Conservation (phyloP, 2,888 invertebrate genomes). For the Sicus ferrugineus region DNA sequence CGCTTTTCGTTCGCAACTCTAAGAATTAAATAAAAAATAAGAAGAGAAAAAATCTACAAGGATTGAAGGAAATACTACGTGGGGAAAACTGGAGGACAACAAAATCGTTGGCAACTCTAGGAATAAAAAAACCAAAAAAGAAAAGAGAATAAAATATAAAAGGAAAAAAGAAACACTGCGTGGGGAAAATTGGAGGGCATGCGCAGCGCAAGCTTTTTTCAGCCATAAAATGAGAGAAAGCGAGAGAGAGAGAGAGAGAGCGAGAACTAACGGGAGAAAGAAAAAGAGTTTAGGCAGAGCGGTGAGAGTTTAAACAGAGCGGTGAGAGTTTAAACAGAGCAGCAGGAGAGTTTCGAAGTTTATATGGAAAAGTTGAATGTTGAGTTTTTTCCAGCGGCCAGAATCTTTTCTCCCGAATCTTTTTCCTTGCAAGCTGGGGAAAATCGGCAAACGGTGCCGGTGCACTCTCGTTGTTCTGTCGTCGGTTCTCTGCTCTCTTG, state of each 20-base stretch:
- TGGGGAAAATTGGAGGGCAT: background rate
- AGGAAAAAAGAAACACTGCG: background rate
- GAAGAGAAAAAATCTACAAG: no score
- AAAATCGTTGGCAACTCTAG: background rate
- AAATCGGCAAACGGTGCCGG: background rate
- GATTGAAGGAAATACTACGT: no score
- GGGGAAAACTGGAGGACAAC: no score
- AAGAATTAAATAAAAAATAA: no score
- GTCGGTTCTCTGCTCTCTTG: background rate
- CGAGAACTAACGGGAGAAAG: background rate
- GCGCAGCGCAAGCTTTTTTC: background rate
- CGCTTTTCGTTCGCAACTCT: no score
- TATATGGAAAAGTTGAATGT: no score
- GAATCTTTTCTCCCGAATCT: background rate
- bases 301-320: no score
- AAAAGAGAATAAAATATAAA: constrained; percentile 4
- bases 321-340: no score
- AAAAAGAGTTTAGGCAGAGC: no score
- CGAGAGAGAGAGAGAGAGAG: background rate
- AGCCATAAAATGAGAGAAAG: background rate
- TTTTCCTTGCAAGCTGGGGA: background rate
- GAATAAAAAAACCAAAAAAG: background rate
- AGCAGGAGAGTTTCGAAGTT: no score
- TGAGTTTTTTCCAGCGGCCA: background rate
- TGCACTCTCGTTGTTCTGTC: constrained; percentile 4